Percentiles rank a stretch among this genome's conserved stretches.
These are phyloP conservation scores for Homalodisca vitripennis DNA, from an alignment of 1,140 invertebrate genomes.

Conservation along the genomic window DNA sequence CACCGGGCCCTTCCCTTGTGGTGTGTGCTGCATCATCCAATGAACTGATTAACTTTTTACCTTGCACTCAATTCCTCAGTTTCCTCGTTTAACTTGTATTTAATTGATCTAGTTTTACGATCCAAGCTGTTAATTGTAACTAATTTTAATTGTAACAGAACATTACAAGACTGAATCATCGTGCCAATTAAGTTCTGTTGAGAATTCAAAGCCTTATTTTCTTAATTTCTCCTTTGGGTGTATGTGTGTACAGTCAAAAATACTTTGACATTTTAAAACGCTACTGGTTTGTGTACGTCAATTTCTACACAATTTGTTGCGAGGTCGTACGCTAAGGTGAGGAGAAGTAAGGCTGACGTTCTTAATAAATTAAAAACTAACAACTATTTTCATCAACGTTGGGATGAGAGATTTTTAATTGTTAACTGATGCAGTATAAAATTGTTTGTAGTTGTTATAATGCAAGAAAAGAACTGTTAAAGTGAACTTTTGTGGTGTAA, in stretches of 20 bases:
- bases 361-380: background rate
- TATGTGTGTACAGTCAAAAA: no score
- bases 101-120: slow-evolving; percentile 20
- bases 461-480: background rate
- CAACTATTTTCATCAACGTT: slow-evolving; percentile 9
- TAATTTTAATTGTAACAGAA: slow-evolving; percentile 21
- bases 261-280: no score
- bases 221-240: background rate
- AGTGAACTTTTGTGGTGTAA: background rate
- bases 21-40: slow-evolving; percentile 42
- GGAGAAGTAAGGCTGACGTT: slow-evolving; percentile 15
- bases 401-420: background rate
- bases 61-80: slow-evolving; percentile 4
- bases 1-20: slow-evolving; percentile 35
- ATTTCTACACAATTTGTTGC: no score
- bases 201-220: background rate
- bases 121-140: slow-evolving; percentile 20
- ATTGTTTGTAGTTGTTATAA: background rate
- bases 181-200: slow-evolving; percentile 29
- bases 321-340: no score
- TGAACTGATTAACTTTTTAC: slow-evolving; percentile 27
- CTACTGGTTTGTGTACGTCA: no score
- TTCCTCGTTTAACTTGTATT: slow-evolving; percentile 25
- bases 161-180: slow-evolving; percentile 32
- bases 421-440: background rate